Percentiles rank a stretch among this genome's conserved stretches.
phyloP scores from a whole-genome alignment of 2,888 invertebrate species.

The Balanococcus diminutus region DNA sequence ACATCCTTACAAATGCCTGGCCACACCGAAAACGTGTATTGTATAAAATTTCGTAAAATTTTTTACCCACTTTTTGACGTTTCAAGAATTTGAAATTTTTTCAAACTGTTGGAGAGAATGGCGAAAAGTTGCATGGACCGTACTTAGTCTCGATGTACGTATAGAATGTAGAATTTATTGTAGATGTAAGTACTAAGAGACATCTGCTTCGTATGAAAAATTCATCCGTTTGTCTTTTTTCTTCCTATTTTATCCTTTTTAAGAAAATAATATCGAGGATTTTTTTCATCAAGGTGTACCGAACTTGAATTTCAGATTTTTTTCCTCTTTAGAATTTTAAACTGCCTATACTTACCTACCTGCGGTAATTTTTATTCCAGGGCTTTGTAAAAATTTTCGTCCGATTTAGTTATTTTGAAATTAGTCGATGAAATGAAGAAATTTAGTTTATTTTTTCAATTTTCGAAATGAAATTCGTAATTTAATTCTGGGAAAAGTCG shows the following conservation, averaged over 20 bases:
- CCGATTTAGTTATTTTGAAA: neutral
- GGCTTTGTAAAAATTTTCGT: neutral
- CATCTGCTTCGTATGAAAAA: neutral
- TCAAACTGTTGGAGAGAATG: neutral
- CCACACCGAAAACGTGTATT: slow-evolving; percentile 8
- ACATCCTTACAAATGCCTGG: neutral
- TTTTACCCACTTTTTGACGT: neutral
- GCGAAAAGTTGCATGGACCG: neutral
- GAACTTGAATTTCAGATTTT: neutral
- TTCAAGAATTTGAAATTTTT: neutral
- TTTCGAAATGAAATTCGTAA: neutral
- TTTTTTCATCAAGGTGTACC: neutral
- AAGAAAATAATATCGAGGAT: neutral
- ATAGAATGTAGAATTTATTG: too few species aligned
- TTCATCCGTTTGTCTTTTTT: neutral
- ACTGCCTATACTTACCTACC: too few species aligned
- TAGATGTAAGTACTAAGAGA: neutral
- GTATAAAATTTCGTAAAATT: neutral
- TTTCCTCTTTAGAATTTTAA: neutral
- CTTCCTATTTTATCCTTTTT: neutral
- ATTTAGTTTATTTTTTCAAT: neutral
- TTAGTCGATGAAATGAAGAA: neutral
- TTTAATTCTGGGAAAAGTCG: neutral
- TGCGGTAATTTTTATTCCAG: neutral
- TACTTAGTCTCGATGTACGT: neutral